Percentiles rank a stretch among this genome's conserved stretches.
Conservation (phyloP, 1,140 invertebrate genomes). For the Procambarus virginalis region DNA sequence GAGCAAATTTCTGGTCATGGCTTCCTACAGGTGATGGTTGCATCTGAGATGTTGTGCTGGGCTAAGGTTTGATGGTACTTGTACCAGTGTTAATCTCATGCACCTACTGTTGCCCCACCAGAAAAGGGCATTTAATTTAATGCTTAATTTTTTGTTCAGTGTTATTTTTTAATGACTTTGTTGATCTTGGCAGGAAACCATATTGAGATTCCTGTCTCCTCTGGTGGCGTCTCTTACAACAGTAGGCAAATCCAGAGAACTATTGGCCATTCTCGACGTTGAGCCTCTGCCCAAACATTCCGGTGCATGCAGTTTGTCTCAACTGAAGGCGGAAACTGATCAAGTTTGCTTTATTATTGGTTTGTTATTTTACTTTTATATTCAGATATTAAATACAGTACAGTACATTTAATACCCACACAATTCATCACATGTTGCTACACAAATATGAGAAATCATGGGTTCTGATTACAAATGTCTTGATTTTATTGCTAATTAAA, state of each 20-base stretch:
- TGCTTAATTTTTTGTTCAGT: not conserved
- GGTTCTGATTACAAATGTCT: too few relatives aligned
- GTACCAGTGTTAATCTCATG: too few relatives aligned
- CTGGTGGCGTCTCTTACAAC: conserved; percentile 35
- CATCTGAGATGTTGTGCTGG: too few relatives aligned
- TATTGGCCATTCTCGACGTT: conserved; percentile 25
- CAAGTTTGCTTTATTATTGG: not conserved
- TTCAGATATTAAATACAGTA: not conserved
- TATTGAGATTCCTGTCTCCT: conserved; percentile 32
- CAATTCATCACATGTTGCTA: too few relatives aligned
- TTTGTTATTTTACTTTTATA: not conserved
- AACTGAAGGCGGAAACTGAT: not conserved
- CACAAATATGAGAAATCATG: too few relatives aligned
- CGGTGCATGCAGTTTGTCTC: not conserved
- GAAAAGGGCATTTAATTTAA: too few relatives aligned
- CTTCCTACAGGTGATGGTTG: too few relatives aligned
- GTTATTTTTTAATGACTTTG: not conserved
- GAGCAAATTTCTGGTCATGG: too few relatives aligned
- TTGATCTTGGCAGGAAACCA: not conserved
- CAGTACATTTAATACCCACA: too few relatives aligned
- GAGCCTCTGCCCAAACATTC: not conserved
- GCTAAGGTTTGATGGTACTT: too few relatives aligned
- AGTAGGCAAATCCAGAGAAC: conserved; percentile 35
- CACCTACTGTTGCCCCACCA: too few relatives aligned
- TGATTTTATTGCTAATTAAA: too few relatives aligned